These are phyloP conservation scores for Saturnia japonica DNA, from an alignment of 2,888 invertebrate genomes.

Conservation along the genomic window DNA sequence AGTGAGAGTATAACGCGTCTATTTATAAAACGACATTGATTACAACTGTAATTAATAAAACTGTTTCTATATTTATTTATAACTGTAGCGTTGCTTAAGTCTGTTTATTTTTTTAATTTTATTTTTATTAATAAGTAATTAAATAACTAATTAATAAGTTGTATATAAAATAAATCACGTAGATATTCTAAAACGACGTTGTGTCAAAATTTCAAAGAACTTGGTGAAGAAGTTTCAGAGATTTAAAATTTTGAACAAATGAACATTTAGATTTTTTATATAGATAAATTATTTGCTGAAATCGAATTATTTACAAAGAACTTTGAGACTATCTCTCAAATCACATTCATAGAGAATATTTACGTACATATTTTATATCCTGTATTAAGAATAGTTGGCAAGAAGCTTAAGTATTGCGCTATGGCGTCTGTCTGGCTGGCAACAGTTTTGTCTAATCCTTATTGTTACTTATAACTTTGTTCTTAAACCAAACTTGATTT, in stretches of 20 bases:
- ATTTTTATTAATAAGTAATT: too few relatives aligned
- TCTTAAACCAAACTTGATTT: not conserved
- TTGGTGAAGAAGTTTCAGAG: too few relatives aligned
- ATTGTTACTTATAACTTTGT: not conserved
- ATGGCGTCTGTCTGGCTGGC: constrained; percentile 10
- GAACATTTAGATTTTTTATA: too few relatives aligned
- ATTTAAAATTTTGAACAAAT: too few relatives aligned
- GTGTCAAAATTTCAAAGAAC: too few relatives aligned
- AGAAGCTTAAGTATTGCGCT: not conserved
- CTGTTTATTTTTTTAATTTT: too few relatives aligned
- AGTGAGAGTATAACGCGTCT: too few relatives aligned
- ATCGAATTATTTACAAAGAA: not conserved
- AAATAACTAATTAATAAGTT: too few relatives aligned
- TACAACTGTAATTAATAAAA: not conserved
- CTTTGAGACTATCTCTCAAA: not conserved
- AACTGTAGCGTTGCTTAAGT: too few relatives aligned
- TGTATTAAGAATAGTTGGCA: constrained; percentile 6
- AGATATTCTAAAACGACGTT: too few relatives aligned
- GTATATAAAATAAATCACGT: too few relatives aligned
- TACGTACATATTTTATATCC: not conserved
- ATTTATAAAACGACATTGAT: too few relatives aligned
- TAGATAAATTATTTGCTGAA: not conserved
- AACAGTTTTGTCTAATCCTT: not conserved
- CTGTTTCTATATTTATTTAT: not conserved
- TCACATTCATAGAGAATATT: constrained; percentile 1